Percentiles rank a stretch among this genome's conserved stretches.
Evolutionary conservation across 2,113 vertebrate genomes (phyloP).

Genomic region (Ameiurus melas): DNA sequence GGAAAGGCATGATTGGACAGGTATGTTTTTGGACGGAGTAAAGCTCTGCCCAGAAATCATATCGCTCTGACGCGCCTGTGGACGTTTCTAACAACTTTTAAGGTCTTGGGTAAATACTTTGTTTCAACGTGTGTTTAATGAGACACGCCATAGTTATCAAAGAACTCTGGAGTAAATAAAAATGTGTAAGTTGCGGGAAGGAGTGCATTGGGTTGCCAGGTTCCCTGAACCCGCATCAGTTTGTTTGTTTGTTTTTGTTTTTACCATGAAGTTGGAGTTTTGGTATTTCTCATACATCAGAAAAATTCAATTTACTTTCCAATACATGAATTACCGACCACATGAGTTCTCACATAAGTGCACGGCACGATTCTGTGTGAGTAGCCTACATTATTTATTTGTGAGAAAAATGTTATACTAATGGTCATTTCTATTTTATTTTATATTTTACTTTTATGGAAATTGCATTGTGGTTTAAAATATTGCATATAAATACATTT

Average conservation of each 20-base stretch:
- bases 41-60: neutral
- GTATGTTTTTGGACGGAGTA: neutral
- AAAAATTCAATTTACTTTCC: neutral
- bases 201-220: neutral
- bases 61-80: neutral
- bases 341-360: neutral
- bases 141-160: too few species aligned
- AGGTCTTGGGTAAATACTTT: neutral
- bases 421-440: too few species aligned
- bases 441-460: too few species aligned
- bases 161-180: too few species aligned
- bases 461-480: neutral
- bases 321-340: neutral
- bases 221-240: neutral
- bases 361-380: neutral
- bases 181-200: too few species aligned
- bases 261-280: neutral
- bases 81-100: neutral
- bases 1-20: neutral
- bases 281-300: neutral
- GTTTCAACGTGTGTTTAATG: neutral
- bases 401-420: neutral
- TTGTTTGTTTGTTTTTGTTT: neutral
- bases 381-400: neutral
- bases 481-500: neutral